Evolutionary conservation across 2,113 vertebrate species (phyloP), one percentile per base, ranked within the genome.

Genomic region (Oxyura jamaicensis): DNA sequence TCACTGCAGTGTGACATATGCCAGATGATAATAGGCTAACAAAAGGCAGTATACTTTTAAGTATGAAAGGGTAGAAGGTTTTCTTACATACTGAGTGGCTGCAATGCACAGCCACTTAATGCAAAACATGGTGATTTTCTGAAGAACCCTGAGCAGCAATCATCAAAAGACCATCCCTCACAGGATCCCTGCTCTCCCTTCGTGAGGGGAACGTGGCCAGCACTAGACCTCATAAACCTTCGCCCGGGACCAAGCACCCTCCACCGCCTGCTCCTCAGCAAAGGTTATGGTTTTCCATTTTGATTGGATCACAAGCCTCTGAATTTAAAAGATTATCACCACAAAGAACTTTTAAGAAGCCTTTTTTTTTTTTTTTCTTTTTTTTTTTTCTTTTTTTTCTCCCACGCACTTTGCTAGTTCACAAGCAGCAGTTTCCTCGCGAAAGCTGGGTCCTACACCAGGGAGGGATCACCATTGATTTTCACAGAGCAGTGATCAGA

Each of bases 251-350:
- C 50, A 83, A 84, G 56, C 83, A 75, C 29, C 12, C 55, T 11
- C 52, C 33, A 46, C 53, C 48, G 60, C 52, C 19, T 8, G 0
- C 33, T 83, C 52, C 41, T 86, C 58, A 66, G 68, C 59, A 95
- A 89, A 95, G 73, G 90, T 86, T 79, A 92, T 39, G 18, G 58
- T 71, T 95, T 97, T 91, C 94, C 90, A 76, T 28, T 69, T 58
- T 22, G 25, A 41, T 8, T 63, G 86, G 76, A 86, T 94, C 76
- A 75, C 19, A 90, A 81, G 60, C 21, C 83, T 74, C 52, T n/a
- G 53, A 50, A 76, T 76, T 41, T 88, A 81, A 79, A 86, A 55
- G 21, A 33, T 60, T 35, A 66, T 75, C 6, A 65, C 46, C 0
- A 0, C 81, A 92, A 88, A 50, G 25, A 35, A 39, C 19, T 84